phyloP scores from a whole-genome alignment of 2,888 invertebrate genomes.

The Cephalotes varians region DNA sequence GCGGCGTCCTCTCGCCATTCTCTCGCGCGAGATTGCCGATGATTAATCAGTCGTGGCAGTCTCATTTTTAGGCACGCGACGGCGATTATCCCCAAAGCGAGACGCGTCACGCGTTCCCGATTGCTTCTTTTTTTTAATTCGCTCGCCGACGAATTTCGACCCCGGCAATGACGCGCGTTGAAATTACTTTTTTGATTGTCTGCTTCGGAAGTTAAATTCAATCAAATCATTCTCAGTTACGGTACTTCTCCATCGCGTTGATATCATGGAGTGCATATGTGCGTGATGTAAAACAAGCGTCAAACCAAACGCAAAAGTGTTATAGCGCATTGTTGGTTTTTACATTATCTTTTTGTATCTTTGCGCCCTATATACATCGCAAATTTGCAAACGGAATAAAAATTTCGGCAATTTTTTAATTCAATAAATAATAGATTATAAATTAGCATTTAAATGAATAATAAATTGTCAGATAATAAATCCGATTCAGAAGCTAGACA shows the following conservation, averaged over 20 bases:
- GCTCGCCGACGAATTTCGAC: slow-evolving; percentile 36
- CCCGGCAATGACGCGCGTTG: slow-evolving; percentile 49
- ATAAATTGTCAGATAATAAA: not conserved
- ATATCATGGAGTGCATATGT: slow-evolving; percentile 24
- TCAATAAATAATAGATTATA: slow-evolving; percentile 1
- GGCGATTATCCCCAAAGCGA: slow-evolving; percentile 68
- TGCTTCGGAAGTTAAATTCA: slow-evolving; percentile 52
- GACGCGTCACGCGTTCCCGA: slow-evolving; percentile 51
- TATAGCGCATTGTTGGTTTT: slow-evolving; percentile 28
- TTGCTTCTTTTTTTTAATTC: slow-evolving; percentile 60
- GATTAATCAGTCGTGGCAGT: slow-evolving; percentile 82
- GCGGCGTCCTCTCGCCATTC: slow-evolving; percentile 76
- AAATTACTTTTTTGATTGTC: slow-evolving; percentile 55
- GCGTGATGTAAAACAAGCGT: slow-evolving; percentile 21
- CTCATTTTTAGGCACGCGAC: slow-evolving; percentile 78
- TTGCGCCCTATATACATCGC: not conserved
- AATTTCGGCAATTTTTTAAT: not conserved
- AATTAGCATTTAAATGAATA: not conserved
- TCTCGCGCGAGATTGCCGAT: slow-evolving; percentile 80
- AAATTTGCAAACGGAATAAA: not conserved
- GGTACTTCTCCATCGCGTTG: slow-evolving; percentile 23
- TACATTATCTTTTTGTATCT: slow-evolving; percentile 1
- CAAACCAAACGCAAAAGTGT: not conserved
- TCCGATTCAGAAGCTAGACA: not conserved
- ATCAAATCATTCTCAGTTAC: slow-evolving; percentile 54